A percentile compares a stretch with the other conserved stretches of the same genome.
Conservation (phyloP, 2,888 invertebrate genomes). For the Dryobota labecula region DNA sequence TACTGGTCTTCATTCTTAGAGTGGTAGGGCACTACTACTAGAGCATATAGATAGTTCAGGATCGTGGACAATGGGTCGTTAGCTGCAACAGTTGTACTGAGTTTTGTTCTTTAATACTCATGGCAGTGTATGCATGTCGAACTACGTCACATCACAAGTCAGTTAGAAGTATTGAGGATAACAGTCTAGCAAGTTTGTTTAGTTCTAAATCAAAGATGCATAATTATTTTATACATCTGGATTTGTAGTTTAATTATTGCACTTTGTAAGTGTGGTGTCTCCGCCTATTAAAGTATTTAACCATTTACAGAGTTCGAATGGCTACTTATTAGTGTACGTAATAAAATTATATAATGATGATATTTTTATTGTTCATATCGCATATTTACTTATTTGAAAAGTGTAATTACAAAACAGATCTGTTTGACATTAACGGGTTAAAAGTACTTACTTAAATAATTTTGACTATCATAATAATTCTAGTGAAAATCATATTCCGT, state of each 20-base stretch:
- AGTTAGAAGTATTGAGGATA: slow-evolving; percentile 76
- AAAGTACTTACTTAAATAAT: slow-evolving; percentile 52
- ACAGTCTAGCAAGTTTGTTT: slow-evolving; percentile 83
- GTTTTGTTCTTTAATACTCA: slow-evolving; percentile 82
- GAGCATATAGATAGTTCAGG: slow-evolving; percentile 53
- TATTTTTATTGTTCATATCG: slow-evolving; percentile 83
- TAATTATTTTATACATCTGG: slow-evolving; percentile 89
- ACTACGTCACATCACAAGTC: slow-evolving; percentile 86
- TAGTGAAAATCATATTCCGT: slow-evolving; percentile 29
- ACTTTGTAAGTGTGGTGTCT: slow-evolving; percentile 89
- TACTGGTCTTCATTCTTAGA: slow-evolving; percentile 59
- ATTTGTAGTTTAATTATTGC: slow-evolving; percentile 89
- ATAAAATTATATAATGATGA: slow-evolving; percentile 84
- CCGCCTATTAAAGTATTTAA: slow-evolving; percentile 90
- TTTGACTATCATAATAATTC: slow-evolving; percentile 31
- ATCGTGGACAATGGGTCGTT: slow-evolving; percentile 70
- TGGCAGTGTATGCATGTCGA: slow-evolving; percentile 78
- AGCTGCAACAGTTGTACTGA: slow-evolving; percentile 64
- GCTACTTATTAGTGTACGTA: slow-evolving; percentile 89
- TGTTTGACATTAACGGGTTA: slow-evolving; percentile 41
- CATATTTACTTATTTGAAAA: slow-evolving; percentile 66
- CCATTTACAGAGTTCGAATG: slow-evolving; percentile 87
- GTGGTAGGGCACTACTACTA: slow-evolving; percentile 62
- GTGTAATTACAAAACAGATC: slow-evolving; percentile 60
- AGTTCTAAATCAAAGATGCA: slow-evolving; percentile 87